A percentile compares a stretch with the other conserved stretches of the same genome.
phyloP scores from a whole-genome alignment of 2,113 vertebrate species.

The Marmota flaviventris region DNA sequence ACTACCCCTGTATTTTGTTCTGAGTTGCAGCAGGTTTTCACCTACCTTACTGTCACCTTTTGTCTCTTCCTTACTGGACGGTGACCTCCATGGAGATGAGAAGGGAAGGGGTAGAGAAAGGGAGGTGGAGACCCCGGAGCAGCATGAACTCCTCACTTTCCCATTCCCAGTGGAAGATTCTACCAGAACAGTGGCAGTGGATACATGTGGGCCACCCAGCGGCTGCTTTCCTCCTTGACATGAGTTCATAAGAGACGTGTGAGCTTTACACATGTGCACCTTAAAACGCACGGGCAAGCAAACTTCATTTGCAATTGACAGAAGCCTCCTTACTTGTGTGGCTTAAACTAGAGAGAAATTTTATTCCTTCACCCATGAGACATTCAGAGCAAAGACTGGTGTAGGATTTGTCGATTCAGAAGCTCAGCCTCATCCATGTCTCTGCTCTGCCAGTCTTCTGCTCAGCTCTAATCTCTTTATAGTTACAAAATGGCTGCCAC shows the following conservation, averaged over 20 bases:
- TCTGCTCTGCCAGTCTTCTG: background rate
- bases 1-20: background rate
- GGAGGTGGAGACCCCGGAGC: background rate
- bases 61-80: background rate
- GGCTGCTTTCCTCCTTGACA: background rate
- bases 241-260: background rate
- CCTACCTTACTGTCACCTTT: background rate
- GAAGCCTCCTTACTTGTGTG: background rate
- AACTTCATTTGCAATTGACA: background rate
- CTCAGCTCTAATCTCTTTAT: background rate
- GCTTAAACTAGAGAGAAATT: background rate
- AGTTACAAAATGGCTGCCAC: background rate
- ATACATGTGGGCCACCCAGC: background rate
- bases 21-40: background rate
- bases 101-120: background rate
- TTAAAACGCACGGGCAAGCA: no score
- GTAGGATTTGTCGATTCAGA: background rate
- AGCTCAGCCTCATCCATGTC: background rate
- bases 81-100: background rate
- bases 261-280: background rate
- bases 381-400: background rate
- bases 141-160: background rate
- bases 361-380: constrained; percentile 1
- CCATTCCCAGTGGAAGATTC: background rate
- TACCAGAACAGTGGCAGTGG: background rate